Percentiles rank a stretch among this genome's conserved stretches.
These are phyloP conservation scores for Acanthisitta chloris DNA, from an alignment of 2,113 vertebrate genomes.

Conservation along the genomic window DNA sequence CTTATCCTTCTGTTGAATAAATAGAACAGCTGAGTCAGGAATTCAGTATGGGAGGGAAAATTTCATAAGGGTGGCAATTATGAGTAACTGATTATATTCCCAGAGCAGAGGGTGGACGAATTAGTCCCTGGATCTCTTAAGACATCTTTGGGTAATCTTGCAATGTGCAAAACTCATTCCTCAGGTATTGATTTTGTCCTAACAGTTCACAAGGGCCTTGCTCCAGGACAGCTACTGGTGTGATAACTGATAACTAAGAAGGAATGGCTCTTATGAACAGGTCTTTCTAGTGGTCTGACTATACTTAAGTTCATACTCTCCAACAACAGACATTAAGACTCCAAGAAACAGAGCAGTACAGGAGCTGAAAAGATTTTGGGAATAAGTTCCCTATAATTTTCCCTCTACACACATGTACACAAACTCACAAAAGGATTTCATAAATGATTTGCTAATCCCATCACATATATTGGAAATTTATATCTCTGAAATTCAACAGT, in stretches of 20 bases:
- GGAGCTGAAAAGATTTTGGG: background rate
- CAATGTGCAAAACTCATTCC: background rate
- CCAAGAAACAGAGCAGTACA: background rate
- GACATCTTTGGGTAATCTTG: background rate
- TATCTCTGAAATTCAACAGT: background rate
- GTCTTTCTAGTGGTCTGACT: background rate
- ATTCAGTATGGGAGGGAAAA: background rate
- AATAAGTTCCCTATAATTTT: background rate
- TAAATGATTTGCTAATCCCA: background rate
- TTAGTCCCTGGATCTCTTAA: background rate
- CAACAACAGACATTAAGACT: background rate
- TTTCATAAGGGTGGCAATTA: background rate
- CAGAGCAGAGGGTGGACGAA: background rate
- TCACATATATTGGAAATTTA: background rate
- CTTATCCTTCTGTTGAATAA: conserved; percentile 12
- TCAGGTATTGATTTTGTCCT: background rate
- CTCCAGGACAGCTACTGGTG: background rate
- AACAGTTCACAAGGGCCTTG: background rate
- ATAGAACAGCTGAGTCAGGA: conserved; percentile 18
- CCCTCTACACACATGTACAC: accelerated
- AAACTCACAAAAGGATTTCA: background rate
- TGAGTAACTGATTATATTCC: background rate
- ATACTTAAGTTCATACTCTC: background rate
- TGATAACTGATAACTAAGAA: background rate
- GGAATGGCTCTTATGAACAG: background rate